Conservation (phyloP, 2,888 invertebrate species). For the Congeria kusceri region DNA sequence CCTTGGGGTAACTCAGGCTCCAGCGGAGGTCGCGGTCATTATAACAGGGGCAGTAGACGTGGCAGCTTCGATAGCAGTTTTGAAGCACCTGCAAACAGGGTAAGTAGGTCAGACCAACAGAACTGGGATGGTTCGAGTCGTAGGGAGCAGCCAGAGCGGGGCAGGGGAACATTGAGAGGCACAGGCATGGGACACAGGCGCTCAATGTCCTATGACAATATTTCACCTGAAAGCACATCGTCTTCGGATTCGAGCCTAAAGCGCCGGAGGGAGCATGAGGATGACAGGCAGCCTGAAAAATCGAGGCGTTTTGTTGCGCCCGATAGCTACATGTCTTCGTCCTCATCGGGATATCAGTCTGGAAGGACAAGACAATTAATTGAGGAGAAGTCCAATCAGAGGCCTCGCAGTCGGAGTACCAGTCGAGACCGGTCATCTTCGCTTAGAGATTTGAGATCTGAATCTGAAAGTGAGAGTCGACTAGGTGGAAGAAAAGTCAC, state of each 20-base stretch:
- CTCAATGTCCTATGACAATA: slow-evolving; percentile 42
- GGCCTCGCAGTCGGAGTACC: slow-evolving; percentile 36
- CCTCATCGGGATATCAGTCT: not conserved
- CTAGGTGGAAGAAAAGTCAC: slow-evolving; percentile 38
- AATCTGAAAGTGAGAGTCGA: slow-evolving; percentile 12
- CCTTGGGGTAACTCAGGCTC: slow-evolving; percentile 10
- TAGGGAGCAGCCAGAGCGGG: slow-evolving; percentile 26
- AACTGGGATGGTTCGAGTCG: not conserved
- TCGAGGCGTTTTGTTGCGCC: slow-evolving; percentile 30
- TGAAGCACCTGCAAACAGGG: too few relatives aligned
- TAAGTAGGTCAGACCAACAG: not conserved
- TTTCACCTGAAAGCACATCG: slow-evolving; percentile 56
- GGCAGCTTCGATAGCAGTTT: slow-evolving; percentile 57
- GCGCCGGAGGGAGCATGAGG: slow-evolving; percentile 47
- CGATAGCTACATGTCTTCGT: not conserved
- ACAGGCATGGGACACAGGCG: slow-evolving; percentile 17
- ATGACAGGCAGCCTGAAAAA: slow-evolving; percentile 32
- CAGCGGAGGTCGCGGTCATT: not conserved
- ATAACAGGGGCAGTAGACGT: slow-evolving; percentile 14
- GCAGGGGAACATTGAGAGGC: slow-evolving; percentile 31
- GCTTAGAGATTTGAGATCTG: not conserved
- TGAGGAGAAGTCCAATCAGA: slow-evolving; percentile 21
- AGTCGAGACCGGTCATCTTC: slow-evolving; percentile 22
- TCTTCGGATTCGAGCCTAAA: slow-evolving; percentile 56
- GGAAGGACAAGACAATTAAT: slow-evolving; percentile 18